Evolutionary conservation across 53 echinoderm and acorn worm genomes (phyloP).

Genomic region (Holothuria scabra): DNA sequence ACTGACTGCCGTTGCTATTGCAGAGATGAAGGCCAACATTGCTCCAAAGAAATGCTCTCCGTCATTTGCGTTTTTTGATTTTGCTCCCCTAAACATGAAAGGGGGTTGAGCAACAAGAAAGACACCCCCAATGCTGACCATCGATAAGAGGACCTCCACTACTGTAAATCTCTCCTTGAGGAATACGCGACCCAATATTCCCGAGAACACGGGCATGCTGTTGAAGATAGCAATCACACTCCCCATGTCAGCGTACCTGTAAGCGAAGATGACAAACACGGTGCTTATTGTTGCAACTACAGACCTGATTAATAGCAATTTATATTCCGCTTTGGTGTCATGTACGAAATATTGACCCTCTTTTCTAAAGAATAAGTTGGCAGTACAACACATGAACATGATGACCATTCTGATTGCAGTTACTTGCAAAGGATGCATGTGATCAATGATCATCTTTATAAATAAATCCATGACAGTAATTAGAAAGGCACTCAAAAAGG

Average conservation of each 20-base stretch:
- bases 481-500: conserved; percentile 7
- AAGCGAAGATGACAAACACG: conserved; percentile 18
- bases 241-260: conserved; percentile 39
- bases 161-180: conserved; percentile 48
- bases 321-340: neutral
- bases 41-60: conserved; percentile 44
- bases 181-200: conserved; percentile 43
- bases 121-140: conserved; percentile 35
- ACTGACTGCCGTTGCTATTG: conserved; percentile 24
- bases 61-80: neutral
- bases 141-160: conserved; percentile 41
- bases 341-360: neutral
- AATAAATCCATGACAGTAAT: conserved; percentile 18
- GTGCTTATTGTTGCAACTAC: conserved; percentile 10
- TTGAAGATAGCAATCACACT: conserved; percentile 45
- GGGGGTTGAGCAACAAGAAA: conserved; percentile 54
- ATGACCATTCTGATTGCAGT: neutral
- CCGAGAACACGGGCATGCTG: conserved; percentile 55
- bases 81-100: conserved; percentile 46
- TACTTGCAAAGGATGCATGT: neutral
- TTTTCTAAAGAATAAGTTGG: neutral
- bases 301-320: neutral
- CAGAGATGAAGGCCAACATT: conserved; percentile 22
- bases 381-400: neutral
- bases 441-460: conserved; percentile 12